These are phyloP conservation scores for Yponomeuta plumbellus DNA, from an alignment of 2,888 invertebrate species.

Conservation along the genomic window DNA sequence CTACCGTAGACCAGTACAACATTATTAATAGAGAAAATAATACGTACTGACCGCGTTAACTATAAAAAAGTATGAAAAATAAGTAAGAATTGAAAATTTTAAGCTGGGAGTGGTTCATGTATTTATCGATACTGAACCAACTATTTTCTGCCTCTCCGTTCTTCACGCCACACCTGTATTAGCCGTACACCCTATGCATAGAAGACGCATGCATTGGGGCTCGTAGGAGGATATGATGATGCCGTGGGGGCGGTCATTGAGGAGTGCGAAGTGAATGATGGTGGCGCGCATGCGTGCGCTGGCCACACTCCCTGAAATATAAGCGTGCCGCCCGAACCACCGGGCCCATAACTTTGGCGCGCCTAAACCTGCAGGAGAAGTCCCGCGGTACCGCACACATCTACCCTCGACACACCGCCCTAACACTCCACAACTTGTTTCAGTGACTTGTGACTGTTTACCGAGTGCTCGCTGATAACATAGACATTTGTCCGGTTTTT, in stretches of 20 bases:
- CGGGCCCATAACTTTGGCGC: conserved; percentile 70
- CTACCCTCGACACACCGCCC: conserved; percentile 5
- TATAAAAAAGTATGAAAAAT: too few species aligned
- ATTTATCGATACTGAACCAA: too few species aligned
- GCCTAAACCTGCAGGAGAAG: conserved; percentile 59
- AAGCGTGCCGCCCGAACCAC: conserved; percentile 56
- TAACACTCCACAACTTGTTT: conserved; percentile 20
- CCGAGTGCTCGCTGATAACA: conserved; percentile 37
- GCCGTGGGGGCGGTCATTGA: conserved; percentile 67
- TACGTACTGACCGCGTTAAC: too few species aligned
- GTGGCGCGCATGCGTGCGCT: conserved; percentile 55
- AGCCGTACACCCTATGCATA: too few species aligned
- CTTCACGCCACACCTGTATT: too few species aligned
- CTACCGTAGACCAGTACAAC: too few species aligned
- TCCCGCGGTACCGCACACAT: conserved; percentile 33
- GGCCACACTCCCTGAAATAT: conserved; percentile 52
- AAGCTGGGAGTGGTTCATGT: too few species aligned
- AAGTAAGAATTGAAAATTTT: too few species aligned
- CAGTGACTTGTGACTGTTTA: conserved; percentile 45
- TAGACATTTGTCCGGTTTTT: conserved; percentile 28
- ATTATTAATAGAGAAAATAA: too few species aligned
- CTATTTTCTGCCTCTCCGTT: too few species aligned
- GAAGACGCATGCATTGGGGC: neutral
- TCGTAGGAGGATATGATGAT: conserved; percentile 27
- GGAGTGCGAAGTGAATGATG: conserved; percentile 59